These are phyloP conservation scores for Aspidapion aeneum DNA, from an alignment of 2,888 invertebrate species.

Conservation along the genomic window DNA sequence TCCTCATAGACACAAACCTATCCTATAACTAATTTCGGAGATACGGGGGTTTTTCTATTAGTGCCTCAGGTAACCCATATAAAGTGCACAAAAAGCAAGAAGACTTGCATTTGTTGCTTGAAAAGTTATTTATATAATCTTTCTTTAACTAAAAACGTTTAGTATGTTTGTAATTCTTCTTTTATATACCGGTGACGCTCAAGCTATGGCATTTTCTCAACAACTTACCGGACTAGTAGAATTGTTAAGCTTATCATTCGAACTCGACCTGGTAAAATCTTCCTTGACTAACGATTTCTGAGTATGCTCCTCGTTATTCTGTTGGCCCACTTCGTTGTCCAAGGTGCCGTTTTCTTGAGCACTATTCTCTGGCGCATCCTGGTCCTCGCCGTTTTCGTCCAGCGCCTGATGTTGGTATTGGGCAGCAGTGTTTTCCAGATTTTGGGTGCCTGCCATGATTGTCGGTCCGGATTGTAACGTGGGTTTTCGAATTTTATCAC, in stretches of 20 bases:
- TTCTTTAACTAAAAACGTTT: too few species aligned
- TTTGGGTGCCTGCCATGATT: constrained; percentile 41
- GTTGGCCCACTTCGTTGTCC: not conserved
- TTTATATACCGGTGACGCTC: too few species aligned
- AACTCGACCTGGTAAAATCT: constrained; percentile 40
- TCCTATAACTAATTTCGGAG: too few species aligned
- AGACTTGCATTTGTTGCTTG: too few species aligned
- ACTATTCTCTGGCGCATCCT: constrained; percentile 9
- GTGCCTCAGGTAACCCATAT: too few species aligned
- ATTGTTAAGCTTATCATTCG: constrained; percentile 35
- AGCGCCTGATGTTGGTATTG: constrained; percentile 28
- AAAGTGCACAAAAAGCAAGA: too few species aligned
- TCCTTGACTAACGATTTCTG: constrained; percentile 33
- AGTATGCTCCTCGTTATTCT: constrained; percentile 12
- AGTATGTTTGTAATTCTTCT: too few species aligned
- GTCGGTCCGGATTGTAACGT: constrained; percentile 40
- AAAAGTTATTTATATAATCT: too few species aligned
- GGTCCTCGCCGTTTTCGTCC: constrained; percentile 15
- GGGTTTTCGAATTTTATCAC: constrained; percentile 44
- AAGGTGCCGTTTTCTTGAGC: constrained; percentile 15
- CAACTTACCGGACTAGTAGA: constrained; percentile 10
- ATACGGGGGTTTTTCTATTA: too few species aligned
- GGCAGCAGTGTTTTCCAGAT: constrained; percentile 36
- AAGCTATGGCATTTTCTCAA: too few species aligned
- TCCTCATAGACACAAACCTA: too few species aligned